Base-by-base conservation (phyloP, 2,113 vertebrate genomes). In the Elephas maximus region DNA sequence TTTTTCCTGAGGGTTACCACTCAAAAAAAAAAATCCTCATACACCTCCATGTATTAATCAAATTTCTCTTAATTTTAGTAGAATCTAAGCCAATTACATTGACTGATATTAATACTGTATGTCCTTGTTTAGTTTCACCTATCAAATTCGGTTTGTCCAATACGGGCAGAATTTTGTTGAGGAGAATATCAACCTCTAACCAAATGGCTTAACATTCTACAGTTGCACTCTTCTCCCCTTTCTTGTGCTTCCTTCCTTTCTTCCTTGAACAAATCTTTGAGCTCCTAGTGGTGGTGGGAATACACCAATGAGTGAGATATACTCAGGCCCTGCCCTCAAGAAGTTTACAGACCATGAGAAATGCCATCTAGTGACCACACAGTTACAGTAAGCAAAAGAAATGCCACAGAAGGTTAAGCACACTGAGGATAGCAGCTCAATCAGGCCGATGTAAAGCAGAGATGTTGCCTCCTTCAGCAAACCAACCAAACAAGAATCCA, bases 311-410 rank as follows among this genome's bases (percentile, higher is more conserved):
- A 63, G 57, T 24, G 44, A 45, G 60, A 76, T 3, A 33, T 5
- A n/a, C 28, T 10, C 3, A 0, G 12, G 48, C 23, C 24, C 60
- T 21, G 7, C 11, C 11, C 78, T 91, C 65, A 18, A 7, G 18
- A 41, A 51, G 57, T 53, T 69, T 45, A 48, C 8, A 20, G 44
- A 45, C 26, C 69, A 28, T 1, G 4, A n/a, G 77, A 92, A 23
- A 17, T 44, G 18, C 7, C 4, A 2, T 24, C 69, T 12, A 0
- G 14, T 1, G 28, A 24, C 33, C 24, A 33, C 24, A 33, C 23
- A 45, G 0, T 6, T n/a, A 77, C 30, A 62, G 24, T 18, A 28
- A 71, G 37, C 84, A 41, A 24, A 48, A 69, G n/a, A 82, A 67
- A 57, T 0, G 2, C 14, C 11, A 51, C 24, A 48, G 44, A 51